Conservation (phyloP, 2,113 vertebrate species). For the Zosterops hypoxanthus region DNA sequence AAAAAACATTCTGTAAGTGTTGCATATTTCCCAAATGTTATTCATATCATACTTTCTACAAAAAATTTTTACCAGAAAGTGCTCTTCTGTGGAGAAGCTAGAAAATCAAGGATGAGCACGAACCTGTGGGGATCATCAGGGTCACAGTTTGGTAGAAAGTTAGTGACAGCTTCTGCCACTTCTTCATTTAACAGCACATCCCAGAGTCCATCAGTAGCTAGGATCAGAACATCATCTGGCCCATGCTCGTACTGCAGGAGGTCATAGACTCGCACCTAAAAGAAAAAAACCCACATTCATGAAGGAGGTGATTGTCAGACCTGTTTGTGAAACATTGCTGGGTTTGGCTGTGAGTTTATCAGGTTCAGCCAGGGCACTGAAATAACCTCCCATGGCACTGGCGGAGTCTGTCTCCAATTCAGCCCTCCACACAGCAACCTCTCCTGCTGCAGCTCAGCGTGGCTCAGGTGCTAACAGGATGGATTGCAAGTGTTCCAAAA, state of each 20-base stretch:
- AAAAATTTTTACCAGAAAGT: neutral
- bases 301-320: neutral
- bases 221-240: constrained; percentile 89
- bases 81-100: neutral
- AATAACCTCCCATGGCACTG: neutral
- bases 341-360: neutral
- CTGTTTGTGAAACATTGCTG: neutral
- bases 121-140: constrained; percentile 96
- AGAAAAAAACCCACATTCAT: neutral
- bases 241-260: constrained; percentile 85
- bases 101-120: neutral
- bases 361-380: neutral
- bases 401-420: neutral
- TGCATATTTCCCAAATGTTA: neutral
- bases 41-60: neutral
- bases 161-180: constrained; percentile 88
- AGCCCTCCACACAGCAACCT: neutral
- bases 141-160: constrained; percentile 95
- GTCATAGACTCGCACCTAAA: constrained; percentile 91
- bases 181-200: constrained; percentile 96
- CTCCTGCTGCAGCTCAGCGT: neutral
- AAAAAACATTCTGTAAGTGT: neutral
- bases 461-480: neutral
- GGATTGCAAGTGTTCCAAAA: accelerated
- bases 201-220: constrained; percentile 97